Base-by-base conservation (phyloP, 2,113 vertebrate genomes). In the Malurus cyaneus region DNA sequence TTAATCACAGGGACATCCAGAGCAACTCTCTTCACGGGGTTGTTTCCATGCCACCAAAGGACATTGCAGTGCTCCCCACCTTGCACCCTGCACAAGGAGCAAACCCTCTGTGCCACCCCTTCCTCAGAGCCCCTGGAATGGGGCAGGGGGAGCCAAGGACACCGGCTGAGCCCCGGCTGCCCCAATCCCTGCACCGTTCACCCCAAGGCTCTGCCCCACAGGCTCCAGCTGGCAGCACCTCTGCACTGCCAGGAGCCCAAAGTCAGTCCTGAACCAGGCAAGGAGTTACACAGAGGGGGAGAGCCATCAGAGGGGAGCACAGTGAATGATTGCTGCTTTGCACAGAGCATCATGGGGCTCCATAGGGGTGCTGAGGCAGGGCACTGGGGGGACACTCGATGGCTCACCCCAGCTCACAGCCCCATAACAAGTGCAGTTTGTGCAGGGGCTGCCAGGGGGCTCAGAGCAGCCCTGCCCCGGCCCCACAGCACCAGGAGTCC, bases 1-100 rank as follows among this genome's bases (percentile, higher is more conserved):
- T 73, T 86, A 95, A 97, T 95, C 93, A 94, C 91, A 61, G 94
- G 95, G 96, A 93, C 92, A 66, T 47, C 54, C 73, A 79, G 66
- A 88, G 59, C 49, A 56, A 70, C 49, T 12, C 42, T 61, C 79
- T 64, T 29, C 0, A 0, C n/a, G 0, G 32, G 50, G 11, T 12
- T n/a, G 36, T 42, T 84, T 49, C 57, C 83, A 39, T 36, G 66
- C 80, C 31, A 21, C 52, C 2, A 24, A 31, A 36, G 59, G 36
- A 31, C 41, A 60, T 23, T 53, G 39, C 49, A 20, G 76, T 2
- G 0, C 8, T 74, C 26, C 64, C 25, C 50, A 49, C 36, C 42
- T 36, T 3, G 0, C 15, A 41, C 25, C 14, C 49, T 26, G 34
- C 25, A 46, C 6, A 0, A 3, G 3, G 47, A 79, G 36, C 21